These are phyloP conservation scores for Drosophila kurseongensis DNA, from an alignment of 1,140 invertebrate species.

Conservation along the genomic window DNA sequence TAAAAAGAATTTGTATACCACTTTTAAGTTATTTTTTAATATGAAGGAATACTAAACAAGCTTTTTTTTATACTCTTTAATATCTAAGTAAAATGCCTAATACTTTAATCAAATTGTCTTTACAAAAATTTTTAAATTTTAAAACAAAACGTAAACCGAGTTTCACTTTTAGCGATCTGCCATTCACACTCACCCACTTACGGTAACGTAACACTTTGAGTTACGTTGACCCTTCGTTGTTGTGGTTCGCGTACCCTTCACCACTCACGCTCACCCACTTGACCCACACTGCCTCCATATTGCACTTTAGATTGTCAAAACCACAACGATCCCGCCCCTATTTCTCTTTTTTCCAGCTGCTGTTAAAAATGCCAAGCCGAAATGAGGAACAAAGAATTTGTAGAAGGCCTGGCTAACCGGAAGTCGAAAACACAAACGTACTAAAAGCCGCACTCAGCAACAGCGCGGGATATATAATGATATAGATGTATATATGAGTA, in stretches of 20 bases:
- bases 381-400: slow-evolving; percentile 73
- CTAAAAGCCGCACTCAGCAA: slow-evolving; percentile 79
- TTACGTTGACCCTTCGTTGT: slow-evolving; percentile 39
- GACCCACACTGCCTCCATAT: slow-evolving; percentile 42
- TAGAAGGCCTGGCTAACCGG: slow-evolving; percentile 70
- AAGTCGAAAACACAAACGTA: slow-evolving; percentile 81
- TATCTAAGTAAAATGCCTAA: too few species aligned
- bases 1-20: too few species aligned
- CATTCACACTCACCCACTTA: slow-evolving; percentile 1
- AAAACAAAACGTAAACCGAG: not conserved
- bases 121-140: too few species aligned
- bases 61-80: too few species aligned
- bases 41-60: too few species aligned
- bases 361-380: slow-evolving; percentile 43
- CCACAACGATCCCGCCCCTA: slow-evolving; percentile 34
- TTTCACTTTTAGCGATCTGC: slow-evolving; percentile 28
- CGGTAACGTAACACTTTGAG: slow-evolving; percentile 13
- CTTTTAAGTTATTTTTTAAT: too few species aligned
- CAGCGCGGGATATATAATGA: slow-evolving; percentile 35
- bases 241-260: slow-evolving; percentile 22
- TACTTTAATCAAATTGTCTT: too few species aligned
- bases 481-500: slow-evolving; percentile 2
- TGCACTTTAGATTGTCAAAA: slow-evolving; percentile 70
- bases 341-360: slow-evolving; percentile 6
- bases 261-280: slow-evolving; percentile 25